phyloP scores from a whole-genome alignment of 2,888 invertebrate genomes.

The Cylindroiulus punctatus region DNA sequence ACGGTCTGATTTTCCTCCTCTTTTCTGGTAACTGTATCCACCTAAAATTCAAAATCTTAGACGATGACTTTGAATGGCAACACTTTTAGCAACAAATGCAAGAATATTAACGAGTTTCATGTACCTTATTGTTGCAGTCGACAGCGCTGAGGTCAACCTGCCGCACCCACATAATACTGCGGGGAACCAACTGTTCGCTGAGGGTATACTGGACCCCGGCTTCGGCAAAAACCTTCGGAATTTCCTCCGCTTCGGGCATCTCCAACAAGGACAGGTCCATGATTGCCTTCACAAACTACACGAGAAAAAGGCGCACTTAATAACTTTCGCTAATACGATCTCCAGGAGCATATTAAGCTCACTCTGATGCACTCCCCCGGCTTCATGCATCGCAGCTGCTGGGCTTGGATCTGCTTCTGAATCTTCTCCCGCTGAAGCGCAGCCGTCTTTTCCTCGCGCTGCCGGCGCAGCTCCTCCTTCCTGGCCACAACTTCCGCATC shows the following conservation, averaged over 20 bases:
- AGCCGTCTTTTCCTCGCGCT: conserved; percentile 24
- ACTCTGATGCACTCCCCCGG: conserved; percentile 71
- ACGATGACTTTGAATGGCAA: neutral
- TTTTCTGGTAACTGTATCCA: conserved; percentile 58
- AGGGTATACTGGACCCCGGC: conserved; percentile 60
- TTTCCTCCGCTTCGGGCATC: conserved; percentile 63
- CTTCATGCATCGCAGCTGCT: conserved; percentile 60
- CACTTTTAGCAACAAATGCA: neutral
- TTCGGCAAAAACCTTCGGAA: conserved; percentile 60
- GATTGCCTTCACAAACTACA: conserved; percentile 68
- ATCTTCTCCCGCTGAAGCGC: conserved; percentile 44
- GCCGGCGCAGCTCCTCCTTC: conserved; percentile 1
- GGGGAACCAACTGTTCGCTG: conserved; percentile 59
- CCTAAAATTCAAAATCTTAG: neutral
- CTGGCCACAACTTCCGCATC: neutral
- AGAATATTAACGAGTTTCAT: neutral
- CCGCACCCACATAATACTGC: conserved; percentile 61
- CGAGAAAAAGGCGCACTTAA: neutral
- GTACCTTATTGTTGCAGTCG: neutral
- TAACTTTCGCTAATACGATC: neutral
- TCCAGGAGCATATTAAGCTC: neutral
- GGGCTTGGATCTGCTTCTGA: conserved; percentile 23
- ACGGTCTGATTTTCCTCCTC: neutral
- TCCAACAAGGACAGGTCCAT: conserved; percentile 66
- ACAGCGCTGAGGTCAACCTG: conserved; percentile 52